phyloP scores from a whole-genome alignment of 2,888 invertebrate species.

The Ormyrus nitidulus region DNA sequence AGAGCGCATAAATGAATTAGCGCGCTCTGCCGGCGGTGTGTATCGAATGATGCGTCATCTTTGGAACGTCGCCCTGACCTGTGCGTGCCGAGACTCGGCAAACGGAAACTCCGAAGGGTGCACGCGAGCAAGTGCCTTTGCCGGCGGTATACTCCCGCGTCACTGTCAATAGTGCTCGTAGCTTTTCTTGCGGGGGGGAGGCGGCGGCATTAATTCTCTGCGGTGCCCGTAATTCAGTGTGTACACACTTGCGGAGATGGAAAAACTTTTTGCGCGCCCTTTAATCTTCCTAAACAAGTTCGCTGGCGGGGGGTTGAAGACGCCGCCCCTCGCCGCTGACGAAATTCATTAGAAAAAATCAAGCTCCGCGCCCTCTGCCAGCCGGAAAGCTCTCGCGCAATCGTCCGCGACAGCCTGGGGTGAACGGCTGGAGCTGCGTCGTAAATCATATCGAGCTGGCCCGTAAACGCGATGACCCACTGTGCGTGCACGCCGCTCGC shows the following conservation, averaged over 20 bases:
- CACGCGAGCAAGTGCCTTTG: background rate
- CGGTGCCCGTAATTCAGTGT: slow-evolving; percentile 25
- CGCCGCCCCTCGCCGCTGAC: background rate
- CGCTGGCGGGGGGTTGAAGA: background rate
- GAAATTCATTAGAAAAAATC: slow-evolving; percentile 42
- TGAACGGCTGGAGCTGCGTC: background rate
- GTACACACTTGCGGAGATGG: slow-evolving; percentile 26
- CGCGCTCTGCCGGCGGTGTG: background rate
- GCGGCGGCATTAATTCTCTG: slow-evolving; percentile 13
- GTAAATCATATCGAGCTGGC: slow-evolving; percentile 45
- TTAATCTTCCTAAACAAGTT: slow-evolving; percentile 39
- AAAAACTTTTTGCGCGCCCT: slow-evolving; percentile 35
- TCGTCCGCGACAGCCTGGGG: background rate
- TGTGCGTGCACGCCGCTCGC: slow-evolving; percentile 2
- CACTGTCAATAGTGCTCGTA: slow-evolving; percentile 40
- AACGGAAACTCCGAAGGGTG: slow-evolving; percentile 26
- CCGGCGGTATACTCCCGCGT: background rate
- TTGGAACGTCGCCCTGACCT: background rate
- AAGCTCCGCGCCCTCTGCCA: background rate
- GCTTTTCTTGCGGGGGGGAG: slow-evolving; percentile 1
- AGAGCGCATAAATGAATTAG: slow-evolving; percentile 37
- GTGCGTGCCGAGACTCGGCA: slow-evolving; percentile 34
- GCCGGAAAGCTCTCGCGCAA: background rate
- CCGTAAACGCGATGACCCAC: slow-evolving; percentile 50
- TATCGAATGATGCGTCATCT: slow-evolving; percentile 42